Base-by-base conservation (phyloP, 2,113 vertebrate species). In the Xyrauchen texanus region DNA sequence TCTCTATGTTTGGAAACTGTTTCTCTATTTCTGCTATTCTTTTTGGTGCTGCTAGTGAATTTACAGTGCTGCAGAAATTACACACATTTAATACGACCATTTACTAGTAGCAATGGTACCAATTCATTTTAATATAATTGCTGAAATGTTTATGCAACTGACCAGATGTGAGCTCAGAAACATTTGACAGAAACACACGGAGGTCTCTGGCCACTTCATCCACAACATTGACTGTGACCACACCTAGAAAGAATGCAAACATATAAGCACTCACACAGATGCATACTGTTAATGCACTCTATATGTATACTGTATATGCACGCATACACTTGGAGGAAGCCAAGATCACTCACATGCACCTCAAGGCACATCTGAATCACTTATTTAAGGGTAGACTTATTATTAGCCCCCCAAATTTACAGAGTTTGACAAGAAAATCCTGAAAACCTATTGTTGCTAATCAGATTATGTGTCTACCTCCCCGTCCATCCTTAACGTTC, bases 401-500 rank as follows among this genome's bases (percentile, higher is more conserved):
- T 34, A 34, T 34, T 34, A 34, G 21, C 21, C 21, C 3, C 21
- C 21, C 21, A 34, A 34, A 1, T 34, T 34, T 34, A 3, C 21
- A 34, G 21, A 34, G 21, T 34, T 34, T 52, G 51, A 52, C 8
- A 52, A 9, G 7, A 46, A 52, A 61, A 12, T 69, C 8, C 7
- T 45, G 4, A 76, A 58, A n/a, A 13, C 47, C 3, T 47, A 47
- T 21, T 49, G 64, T 15, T 63, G 4, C 12, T 4, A 12, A 6
- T 10, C 10, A 8, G 47, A 47, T 42, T 7, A 67, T 4, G 16
- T 77, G 84, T 82, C 6, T 82, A 94, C 93, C 90, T 44, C 91
- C 92, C 69, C 80, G 74, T 0, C 91, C 93, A 89, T 89, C 88
- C 44, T 86, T 90, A 53, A 93, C 76, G 68, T 61, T 45, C 73